Base-by-base conservation (phyloP, 2,113 vertebrate species). In the Mesembrinibis cayennensis region DNA sequence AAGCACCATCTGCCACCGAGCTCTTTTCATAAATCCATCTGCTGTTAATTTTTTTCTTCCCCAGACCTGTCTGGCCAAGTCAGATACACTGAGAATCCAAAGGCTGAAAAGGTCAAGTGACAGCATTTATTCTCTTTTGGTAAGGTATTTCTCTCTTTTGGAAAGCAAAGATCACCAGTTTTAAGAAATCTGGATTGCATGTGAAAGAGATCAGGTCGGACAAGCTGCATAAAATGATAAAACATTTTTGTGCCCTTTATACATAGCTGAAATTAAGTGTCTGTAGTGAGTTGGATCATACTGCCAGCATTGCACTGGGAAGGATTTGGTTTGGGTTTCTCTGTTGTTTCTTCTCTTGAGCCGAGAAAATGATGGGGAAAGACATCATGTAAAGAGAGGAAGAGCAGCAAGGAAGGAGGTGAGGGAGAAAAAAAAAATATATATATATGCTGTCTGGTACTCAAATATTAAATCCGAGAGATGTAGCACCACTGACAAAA, bases 1-100 rank as follows among this genome's bases (percentile, higher is more conserved):
- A 53, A 91, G 86, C 95, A 89, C 96, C 96, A 97, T 95, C 96
- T 97, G 97, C 89, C 94, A 91, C 90, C 7, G 30, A 86, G 74
- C 67, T 83, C 93, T 58, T 74, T 63, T 90, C 82, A 61, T 72
- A 95, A 70, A 79, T 20, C 94, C 97, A 93, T 88, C 96, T 96
- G 95, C 87, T 95, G 55, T 13, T 53, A 12, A 3, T 10, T 70
- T 29, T 16, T 44, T 58, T 59, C 69, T 18, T 63, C 80, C 81
- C 69, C 63, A 76, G 89, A 52, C 69, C 15, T 66, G 71, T 19
- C 77, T 45, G 73, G 36, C 73, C 58, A 38, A 59, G 73, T 30
- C 26, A n/a, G 71, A 65, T 55, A 21, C 59, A 30, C 47, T 9
- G 59, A 77, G 56, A 87, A 89, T 40, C 59, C 86, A 63, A 63